Conservation (phyloP, 2,888 invertebrate species). For the Chelonus formosanus region DNA sequence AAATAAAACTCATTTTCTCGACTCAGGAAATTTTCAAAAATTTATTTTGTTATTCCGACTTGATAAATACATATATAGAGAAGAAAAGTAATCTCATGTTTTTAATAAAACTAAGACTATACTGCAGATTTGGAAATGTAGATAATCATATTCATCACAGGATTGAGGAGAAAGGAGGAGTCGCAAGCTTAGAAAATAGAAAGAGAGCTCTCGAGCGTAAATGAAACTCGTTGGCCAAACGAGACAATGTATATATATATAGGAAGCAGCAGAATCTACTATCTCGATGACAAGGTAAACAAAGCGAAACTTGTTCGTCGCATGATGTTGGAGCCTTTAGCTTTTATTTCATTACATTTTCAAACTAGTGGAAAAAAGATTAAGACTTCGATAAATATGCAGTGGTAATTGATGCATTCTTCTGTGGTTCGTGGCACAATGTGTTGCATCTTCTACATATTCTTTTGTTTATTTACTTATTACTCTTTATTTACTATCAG, state of each 20-base stretch:
- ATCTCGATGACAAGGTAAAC: constrained; percentile 31
- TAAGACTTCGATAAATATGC: constrained; percentile 33
- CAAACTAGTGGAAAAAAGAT: constrained; percentile 24
- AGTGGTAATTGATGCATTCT: constrained; percentile 27
- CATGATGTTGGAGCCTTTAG: constrained; percentile 8
- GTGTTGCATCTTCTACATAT: constrained; percentile 14
- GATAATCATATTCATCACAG: constrained; percentile 27
- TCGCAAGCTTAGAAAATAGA: constrained; percentile 21
- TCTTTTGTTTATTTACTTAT: constrained; percentile 1
- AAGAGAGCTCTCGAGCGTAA: constrained; percentile 23
- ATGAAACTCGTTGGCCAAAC: constrained; percentile 3
- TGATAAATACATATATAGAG: too few species aligned
- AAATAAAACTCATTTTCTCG: neutral
- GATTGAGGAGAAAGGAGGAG: constrained; percentile 7
- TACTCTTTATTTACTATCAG: too few species aligned
- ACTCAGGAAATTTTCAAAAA: too few species aligned
- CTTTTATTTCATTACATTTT: constrained; percentile 23
- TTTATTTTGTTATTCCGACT: too few species aligned
- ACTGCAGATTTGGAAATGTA: neutral
- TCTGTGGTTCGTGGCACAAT: constrained; percentile 3
- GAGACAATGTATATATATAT: constrained; percentile 8
- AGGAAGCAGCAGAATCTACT: neutral
- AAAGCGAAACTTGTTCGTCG: constrained; percentile 25
- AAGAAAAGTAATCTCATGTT: too few species aligned
- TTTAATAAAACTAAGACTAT: too few species aligned